Evolutionary conservation across 2,888 invertebrate species (phyloP), one percentile per base, ranked within the genome.

Genomic region (Pandemis corylana): DNA sequence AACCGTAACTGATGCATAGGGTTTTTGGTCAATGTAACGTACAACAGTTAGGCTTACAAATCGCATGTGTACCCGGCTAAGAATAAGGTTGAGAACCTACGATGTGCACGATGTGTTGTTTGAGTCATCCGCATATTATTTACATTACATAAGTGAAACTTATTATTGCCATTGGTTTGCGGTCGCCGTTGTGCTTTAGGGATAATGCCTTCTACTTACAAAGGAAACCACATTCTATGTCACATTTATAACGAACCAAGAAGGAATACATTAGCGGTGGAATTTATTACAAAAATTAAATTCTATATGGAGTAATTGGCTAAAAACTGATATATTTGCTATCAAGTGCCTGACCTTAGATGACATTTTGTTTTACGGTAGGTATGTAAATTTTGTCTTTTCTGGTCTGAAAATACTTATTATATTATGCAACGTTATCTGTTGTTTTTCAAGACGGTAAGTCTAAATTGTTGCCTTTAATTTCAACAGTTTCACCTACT

Each of bases 81-180:
- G 4, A 36, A 36, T 36, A 36, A 36, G 28, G 4, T 36, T 36
- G 28, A 36, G 28, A 36, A 1, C 28, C 4, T 36, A 36, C 28
- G 28, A 36, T 36, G 2, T 36, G 28, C n/a, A n/a, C n/a, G n/a
- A 44, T 51, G n/a, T 51, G 51, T 0, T 1, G 5, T 15, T 28
- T 59, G 20, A 20, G 28, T 20, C 59, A 28, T 59, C 9, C 28
- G 59, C 59, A 28, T 59, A 59, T 59, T 28, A 28, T 28, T 59
- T 28, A 10, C 28, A 59, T 59, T 59, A 59, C 28, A 59, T 59
- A 59, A 59, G 59, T 28, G 59, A 20, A 56, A 59, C 28, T 56
- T 28, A 59, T 59, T 59, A 10, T 28, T 28, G 59, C 7, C 28
- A 59, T 1, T 20, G 12, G 12, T 20, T 53, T 59, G 59, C 28